These are phyloP conservation scores for Cydia fagiglandana DNA, from an alignment of 1,140 invertebrate species.

Conservation along the genomic window DNA sequence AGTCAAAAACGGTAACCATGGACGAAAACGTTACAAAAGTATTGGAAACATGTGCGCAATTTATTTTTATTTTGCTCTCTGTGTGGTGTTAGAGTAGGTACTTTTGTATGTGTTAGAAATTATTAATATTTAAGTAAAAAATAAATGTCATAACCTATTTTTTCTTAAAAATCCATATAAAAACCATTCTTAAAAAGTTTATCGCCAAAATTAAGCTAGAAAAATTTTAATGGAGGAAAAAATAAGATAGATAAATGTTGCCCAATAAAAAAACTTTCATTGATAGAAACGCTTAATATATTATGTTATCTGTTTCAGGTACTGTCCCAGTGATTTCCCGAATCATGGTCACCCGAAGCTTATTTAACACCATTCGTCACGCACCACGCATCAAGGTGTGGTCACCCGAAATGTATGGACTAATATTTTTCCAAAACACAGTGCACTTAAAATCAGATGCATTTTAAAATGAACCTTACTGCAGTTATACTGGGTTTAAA, in stretches of 20 bases:
- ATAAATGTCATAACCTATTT: too few species aligned
- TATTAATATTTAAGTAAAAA: too few species aligned
- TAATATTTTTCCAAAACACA: background rate
- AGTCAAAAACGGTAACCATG: slow-evolving; percentile 31
- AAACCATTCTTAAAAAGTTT: too few species aligned
- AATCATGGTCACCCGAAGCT: background rate
- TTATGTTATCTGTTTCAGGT: slow-evolving; percentile 17
- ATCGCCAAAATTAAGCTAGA: too few species aligned
- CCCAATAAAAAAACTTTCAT: too few species aligned
- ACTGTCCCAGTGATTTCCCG: background rate
- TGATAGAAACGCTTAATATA: background rate
- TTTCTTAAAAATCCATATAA: too few species aligned
- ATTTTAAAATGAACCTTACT: background rate
- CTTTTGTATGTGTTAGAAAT: too few species aligned
- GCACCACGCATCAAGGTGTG: slow-evolving; percentile 12
- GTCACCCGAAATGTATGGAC: slow-evolving; percentile 21
- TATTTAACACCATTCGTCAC: slow-evolving; percentile 24
- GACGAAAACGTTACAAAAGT: slow-evolving; percentile 5
- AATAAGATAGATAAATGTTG: too few species aligned
- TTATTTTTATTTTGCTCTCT: background rate
- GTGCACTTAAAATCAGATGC: background rate
- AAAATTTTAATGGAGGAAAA: too few species aligned
- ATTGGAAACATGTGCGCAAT: slow-evolving; percentile 1
- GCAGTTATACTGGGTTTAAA: background rate
- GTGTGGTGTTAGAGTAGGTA: background rate